phyloP scores from a whole-genome alignment of 35 echinoderm and acorn worm genomes.

The Strongylocentrotus purpuratus region DNA sequence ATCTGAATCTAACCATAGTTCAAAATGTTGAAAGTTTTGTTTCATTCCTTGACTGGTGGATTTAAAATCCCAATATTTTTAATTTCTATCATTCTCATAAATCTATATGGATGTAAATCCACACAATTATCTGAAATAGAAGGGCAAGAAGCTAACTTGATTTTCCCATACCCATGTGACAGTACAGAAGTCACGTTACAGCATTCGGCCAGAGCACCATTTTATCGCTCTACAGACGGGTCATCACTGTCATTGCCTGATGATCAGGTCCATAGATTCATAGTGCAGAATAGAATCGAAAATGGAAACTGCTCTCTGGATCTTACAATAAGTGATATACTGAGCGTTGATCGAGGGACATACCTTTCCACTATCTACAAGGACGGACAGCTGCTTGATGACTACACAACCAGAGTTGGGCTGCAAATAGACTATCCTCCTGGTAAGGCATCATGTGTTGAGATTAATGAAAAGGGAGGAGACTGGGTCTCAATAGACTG shows the following conservation, averaged over 20 bases:
- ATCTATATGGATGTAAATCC: background rate
- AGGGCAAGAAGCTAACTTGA: background rate
- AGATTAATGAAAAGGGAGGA: background rate
- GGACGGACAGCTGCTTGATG: background rate
- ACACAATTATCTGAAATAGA: background rate
- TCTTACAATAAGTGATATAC: background rate
- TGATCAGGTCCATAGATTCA: background rate
- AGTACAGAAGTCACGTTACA: background rate
- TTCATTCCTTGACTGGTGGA: too few relatives aligned
- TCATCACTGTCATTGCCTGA: background rate
- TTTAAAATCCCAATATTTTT: too few relatives aligned
- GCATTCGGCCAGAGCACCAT: background rate
- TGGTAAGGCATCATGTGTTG: background rate
- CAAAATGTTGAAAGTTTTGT: too few relatives aligned
- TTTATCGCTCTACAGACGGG: background rate
- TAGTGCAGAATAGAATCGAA: background rate
- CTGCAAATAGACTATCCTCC: background rate
- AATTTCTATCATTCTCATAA: too few relatives aligned
- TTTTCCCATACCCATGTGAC: background rate
- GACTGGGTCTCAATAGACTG: background rate
- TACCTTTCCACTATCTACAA: background rate
- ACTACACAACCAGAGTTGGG: background rate
- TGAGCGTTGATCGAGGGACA: background rate
- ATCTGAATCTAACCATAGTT: too few relatives aligned
- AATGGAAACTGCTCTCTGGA: background rate